Evolutionary conservation across 1,140 invertebrate genomes (phyloP).

Genomic region (Octopus bimaculoides): DNA sequence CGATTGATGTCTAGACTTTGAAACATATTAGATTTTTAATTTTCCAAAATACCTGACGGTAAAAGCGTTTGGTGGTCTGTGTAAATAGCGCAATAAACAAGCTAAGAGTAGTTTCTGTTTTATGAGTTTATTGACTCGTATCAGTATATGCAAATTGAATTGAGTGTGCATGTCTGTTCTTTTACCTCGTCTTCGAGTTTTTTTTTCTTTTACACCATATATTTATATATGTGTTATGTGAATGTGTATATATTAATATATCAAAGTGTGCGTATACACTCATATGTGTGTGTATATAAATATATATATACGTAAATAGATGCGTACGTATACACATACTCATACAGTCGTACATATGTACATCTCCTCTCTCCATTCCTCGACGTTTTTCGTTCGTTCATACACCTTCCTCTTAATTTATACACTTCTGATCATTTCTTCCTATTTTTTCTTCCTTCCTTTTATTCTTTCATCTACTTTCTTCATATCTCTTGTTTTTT

Average conservation of each 20-base stretch:
- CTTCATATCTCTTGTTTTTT: not conserved
- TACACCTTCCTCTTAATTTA: not conserved
- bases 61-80: no score
- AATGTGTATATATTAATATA: not conserved
- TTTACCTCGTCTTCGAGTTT: no score
- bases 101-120: no score
- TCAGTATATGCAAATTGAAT: no score
- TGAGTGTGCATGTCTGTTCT: no score
- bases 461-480: not conserved
- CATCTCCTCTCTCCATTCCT: not conserved
- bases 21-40: no score
- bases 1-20: no score
- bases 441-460: not conserved
- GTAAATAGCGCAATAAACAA: no score
- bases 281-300: not conserved
- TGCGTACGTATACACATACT: not conserved
- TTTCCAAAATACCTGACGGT: no score
- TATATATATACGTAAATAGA: not conserved
- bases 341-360: not conserved
- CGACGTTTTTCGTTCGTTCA: not conserved
- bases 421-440: not conserved
- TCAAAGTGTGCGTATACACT: not conserved
- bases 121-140: no score
- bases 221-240: no score
- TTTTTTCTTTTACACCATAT: no score